Evolutionary conservation across 2,888 invertebrate genomes (phyloP).

Genomic region (Sinopyrophorus schimmeli): DNA sequence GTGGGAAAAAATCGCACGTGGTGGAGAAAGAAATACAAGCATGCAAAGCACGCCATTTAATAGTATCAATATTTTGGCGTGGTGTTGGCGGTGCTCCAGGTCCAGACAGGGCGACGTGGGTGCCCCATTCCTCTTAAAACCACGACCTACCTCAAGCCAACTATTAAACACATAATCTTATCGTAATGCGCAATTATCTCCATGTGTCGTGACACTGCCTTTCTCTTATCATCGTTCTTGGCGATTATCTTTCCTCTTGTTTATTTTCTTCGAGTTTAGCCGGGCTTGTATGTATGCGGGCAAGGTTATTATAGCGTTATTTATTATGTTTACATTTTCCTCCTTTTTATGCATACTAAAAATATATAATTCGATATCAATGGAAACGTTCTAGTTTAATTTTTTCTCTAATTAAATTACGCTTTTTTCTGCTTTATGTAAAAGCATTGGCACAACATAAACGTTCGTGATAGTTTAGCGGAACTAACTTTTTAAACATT

Average conservation of each 20-base stretch:
- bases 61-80: constrained; percentile 36
- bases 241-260: constrained; percentile 18
- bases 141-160: constrained; percentile 22
- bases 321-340: too few species aligned
- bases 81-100: constrained; percentile 39
- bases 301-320: too few species aligned
- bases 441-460: too few species aligned
- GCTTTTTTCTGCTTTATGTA: too few species aligned
- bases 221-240: constrained; percentile 25
- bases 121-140: constrained; percentile 18
- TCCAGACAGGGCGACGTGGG: constrained; percentile 32
- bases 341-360: too few species aligned
- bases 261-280: constrained; percentile 11
- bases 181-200: constrained; percentile 53
- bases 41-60: constrained; percentile 32
- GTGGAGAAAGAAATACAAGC: constrained; percentile 22
- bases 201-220: constrained; percentile 49
- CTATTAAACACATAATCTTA: constrained; percentile 42
- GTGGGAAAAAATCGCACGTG: constrained; percentile 21
- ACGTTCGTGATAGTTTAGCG: too few species aligned
- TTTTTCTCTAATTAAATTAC: too few species aligned
- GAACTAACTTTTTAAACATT: too few species aligned
- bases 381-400: too few species aligned
- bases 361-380: too few species aligned
- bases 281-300: too few species aligned